Evolutionary conservation across 2,113 vertebrate genomes (phyloP), one percentile per base, ranked within the genome.

Genomic region (Tor tambroides): DNA sequence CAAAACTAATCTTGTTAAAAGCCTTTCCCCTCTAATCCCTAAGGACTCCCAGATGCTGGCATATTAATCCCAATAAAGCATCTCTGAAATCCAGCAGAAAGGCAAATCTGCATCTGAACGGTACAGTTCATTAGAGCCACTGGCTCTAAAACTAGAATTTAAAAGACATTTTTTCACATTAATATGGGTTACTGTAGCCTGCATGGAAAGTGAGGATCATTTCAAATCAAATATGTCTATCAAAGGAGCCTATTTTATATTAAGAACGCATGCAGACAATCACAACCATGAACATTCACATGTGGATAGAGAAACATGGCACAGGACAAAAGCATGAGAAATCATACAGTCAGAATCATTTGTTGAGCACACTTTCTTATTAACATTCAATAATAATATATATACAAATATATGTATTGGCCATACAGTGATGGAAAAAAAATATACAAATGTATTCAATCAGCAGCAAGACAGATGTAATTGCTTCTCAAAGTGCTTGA

Each of bases 1-100:
- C n/a, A 82, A 82, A 89, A 87, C 46, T 82, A 85, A 89, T 89
- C 88, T 71, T 78, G 86, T 89, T 87, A 87, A 87, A 89, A 89
- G 88, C 85, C 41, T 77, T 82, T 77, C 59, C 63, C 76, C 80
- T 49, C 43, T 87, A 89, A 89, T 89, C 86, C 88, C 46, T 14
- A 71, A 69, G 69, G 82, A 87, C 69, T 41, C 72, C 8, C n/a
- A 75, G 76, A 81, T 78, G 76, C 81, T 80, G 85, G 75, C 35
- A 41, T 87, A 80, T 85, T 89, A 87, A 89, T 86, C 81, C 85
- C 43, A 85, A 56, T 77, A 87, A 76, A 85, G 82, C 35, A 82
- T 89, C 77, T 87, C 43, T 81, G 78, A 84, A 85, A 85, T 80
- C n/a, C 76, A 85, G 41, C 35, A 72, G 59, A 84, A 87, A 85